Conservation (phyloP, 2,797 vertebrate species). For the Lagorchestes hirsutus region DNA sequence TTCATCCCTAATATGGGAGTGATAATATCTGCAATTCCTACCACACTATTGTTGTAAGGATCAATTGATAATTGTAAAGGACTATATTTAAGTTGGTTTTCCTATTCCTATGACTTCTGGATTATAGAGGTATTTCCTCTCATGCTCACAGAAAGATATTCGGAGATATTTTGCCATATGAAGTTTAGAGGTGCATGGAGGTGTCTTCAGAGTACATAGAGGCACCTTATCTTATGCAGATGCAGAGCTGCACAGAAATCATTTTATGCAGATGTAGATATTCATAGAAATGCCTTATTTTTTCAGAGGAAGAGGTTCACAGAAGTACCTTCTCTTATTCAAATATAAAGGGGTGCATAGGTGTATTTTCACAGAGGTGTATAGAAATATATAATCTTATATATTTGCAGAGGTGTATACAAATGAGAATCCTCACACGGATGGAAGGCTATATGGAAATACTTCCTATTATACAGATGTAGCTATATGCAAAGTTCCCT, state of each 20-base stretch:
- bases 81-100: not conserved
- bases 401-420: not conserved
- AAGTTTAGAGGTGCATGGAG: not conserved
- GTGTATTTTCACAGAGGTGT: not conserved
- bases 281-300: not conserved
- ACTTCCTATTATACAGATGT: not conserved
- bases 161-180: not conserved
- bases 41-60: not conserved
- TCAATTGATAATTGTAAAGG: not conserved
- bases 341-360: not conserved
- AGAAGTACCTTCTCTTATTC: not conserved
- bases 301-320: not conserved
- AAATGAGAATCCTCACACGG: not conserved
- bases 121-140: not conserved
- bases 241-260: not conserved
- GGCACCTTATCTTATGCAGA: not conserved
- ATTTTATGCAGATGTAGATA: not conserved
- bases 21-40: not conserved
- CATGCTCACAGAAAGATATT: not conserved
- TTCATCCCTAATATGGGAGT: not conserved
- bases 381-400: not conserved
- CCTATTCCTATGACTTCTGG: not conserved
- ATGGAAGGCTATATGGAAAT: not conserved
- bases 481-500: not conserved
- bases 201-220: not conserved